phyloP scores from a whole-genome alignment of 1,140 invertebrate genomes.

The Colletes latitarsis region DNA sequence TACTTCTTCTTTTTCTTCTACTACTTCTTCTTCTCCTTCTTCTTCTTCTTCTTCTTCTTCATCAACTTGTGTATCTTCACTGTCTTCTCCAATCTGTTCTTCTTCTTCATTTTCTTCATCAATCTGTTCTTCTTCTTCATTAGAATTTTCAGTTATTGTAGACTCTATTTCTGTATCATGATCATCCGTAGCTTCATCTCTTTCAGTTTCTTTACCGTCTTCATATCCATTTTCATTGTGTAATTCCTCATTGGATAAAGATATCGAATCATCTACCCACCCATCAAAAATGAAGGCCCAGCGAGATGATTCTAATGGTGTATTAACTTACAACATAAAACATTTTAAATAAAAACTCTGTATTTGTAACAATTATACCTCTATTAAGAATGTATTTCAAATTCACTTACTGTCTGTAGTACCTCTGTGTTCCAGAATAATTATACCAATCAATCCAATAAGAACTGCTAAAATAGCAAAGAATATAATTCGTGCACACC shows the following conservation, averaged over 20 bases:
- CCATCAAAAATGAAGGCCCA: constrained; percentile 89
- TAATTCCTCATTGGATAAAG: constrained; percentile 76
- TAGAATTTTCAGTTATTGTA: constrained; percentile 50
- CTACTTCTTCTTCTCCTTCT: constrained; percentile 61
- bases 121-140: constrained; percentile 39
- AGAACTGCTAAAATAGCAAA: constrained; percentile 87
- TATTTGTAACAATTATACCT: background rate
- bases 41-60: constrained; percentile 41
- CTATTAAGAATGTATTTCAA: constrained; percentile 10
- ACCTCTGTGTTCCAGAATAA: constrained; percentile 90
- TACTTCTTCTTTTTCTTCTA: constrained; percentile 29
- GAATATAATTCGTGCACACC: constrained; percentile 91
- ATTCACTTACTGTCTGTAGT: constrained; percentile 86
- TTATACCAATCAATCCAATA: constrained; percentile 87
- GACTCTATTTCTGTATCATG: constrained; percentile 65
- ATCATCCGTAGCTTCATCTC: constrained; percentile 66
- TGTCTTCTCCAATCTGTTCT: constrained; percentile 23
- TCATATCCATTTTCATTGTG: constrained; percentile 74
- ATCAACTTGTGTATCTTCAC: constrained; percentile 61
- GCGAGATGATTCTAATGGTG: constrained; percentile 85
- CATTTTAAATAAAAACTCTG: background rate
- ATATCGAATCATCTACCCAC: constrained; percentile 87
- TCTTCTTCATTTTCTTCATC: constrained; percentile 60
- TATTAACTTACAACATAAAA: constrained; percentile 84
- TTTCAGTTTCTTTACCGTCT: constrained; percentile 64